phyloP scores from a whole-genome alignment of 2,888 invertebrate genomes.

The Glaucopsyche alexis region DNA sequence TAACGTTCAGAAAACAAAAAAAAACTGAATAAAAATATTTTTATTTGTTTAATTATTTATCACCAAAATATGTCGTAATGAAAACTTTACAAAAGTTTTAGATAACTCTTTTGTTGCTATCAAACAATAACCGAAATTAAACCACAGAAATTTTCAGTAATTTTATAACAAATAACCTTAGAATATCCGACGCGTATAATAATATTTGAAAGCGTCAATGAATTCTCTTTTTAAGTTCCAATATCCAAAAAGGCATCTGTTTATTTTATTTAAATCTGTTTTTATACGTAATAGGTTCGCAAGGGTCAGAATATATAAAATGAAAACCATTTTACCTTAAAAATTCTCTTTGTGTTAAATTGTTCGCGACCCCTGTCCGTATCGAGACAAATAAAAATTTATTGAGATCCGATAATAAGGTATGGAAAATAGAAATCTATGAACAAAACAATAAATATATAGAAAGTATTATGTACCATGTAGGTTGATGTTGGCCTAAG shows the following conservation, averaged over 20 bases:
- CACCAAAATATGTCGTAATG: too few species aligned
- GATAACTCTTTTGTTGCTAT: not conserved
- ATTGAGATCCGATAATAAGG: not conserved
- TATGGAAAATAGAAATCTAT: conserved; percentile 2
- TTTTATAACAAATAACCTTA: not conserved
- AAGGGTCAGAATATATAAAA: not conserved
- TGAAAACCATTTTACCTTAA: not conserved
- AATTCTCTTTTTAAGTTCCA: not conserved
- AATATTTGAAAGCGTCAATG: not conserved
- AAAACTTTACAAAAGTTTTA: too few species aligned
- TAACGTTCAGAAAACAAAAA: too few species aligned
- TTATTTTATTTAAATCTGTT: not conserved
- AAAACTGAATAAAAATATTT: too few species aligned
- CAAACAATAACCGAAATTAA: not conserved
- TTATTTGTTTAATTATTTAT: too few species aligned
- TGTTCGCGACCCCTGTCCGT: not conserved
- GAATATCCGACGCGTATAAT: not conserved
- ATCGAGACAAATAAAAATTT: conserved; percentile 5
- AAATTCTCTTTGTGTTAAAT: not conserved
- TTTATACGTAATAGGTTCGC: not conserved
- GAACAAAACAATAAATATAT: not conserved
- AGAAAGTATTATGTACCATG: too few species aligned
- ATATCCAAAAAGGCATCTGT: not conserved
- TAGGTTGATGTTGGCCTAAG: too few species aligned
- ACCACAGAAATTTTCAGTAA: too few species aligned